phyloP scores from a whole-genome alignment of 23 tunicate genomes.

The Corella eumyota region DNA sequence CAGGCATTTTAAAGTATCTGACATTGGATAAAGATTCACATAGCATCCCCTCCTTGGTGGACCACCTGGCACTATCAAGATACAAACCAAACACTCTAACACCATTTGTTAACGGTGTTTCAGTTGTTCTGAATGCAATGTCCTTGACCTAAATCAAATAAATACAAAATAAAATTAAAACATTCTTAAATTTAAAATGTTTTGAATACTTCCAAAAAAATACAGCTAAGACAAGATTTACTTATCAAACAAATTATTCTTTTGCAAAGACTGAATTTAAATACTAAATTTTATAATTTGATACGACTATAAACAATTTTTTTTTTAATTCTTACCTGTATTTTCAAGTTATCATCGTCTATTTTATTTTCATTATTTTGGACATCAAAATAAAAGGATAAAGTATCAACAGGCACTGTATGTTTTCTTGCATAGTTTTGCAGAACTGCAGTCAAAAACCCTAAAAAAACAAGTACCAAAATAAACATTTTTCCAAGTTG shows the following conservation, averaged over 20 bases:
- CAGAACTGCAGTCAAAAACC: constrained; percentile 75
- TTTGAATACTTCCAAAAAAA: background rate
- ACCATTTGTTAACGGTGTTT: constrained; percentile 35
- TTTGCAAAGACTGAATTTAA: background rate
- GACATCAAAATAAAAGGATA: constrained; percentile 45
- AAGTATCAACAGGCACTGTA: constrained; percentile 59
- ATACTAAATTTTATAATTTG: background rate
- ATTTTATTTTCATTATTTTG: constrained; percentile 7
- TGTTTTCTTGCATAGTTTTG: constrained; percentile 89
- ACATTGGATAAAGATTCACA: constrained; percentile 37
- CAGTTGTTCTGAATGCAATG: constrained; percentile 50
- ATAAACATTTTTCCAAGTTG: no score
- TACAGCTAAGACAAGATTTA: background rate
- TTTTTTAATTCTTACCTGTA: constrained; percentile 12
- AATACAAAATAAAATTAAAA: no score
- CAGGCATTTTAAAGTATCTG: constrained; percentile 72
- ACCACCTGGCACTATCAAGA: constrained; percentile 81
- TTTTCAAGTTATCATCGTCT: constrained; percentile 13
- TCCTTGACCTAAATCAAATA: constrained; percentile 23
- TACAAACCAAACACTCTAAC: constrained; percentile 76
- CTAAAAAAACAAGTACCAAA: constrained; percentile 33
- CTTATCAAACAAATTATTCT: background rate
- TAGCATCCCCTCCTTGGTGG: constrained; percentile 9
- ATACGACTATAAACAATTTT: background rate
- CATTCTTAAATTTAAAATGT: no score